Conservation (phyloP, 2,888 invertebrate species). For the Trilocha varians region DNA sequence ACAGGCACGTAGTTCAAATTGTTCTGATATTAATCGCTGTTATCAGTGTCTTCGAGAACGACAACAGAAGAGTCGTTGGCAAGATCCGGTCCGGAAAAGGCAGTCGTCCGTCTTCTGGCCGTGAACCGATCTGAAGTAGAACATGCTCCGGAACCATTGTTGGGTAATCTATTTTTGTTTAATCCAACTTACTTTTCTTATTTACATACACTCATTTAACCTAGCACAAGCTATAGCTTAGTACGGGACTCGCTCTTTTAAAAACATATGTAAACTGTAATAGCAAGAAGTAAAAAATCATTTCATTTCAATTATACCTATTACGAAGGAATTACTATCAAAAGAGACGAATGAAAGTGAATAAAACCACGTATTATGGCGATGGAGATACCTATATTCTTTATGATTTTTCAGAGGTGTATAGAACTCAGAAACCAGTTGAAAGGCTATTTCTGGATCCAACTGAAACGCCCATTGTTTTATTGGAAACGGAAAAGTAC, state of each 20-base stretch:
- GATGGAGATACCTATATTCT: too few species aligned
- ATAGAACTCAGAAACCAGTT: slow-evolving; percentile 36
- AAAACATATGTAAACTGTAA: too few species aligned
- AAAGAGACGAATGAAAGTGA: too few species aligned
- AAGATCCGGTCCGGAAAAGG: slow-evolving; percentile 22
- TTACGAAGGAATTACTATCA: too few species aligned
- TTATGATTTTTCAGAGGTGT: slow-evolving; percentile 34
- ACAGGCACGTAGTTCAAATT: background rate
- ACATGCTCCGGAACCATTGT: slow-evolving; percentile 37
- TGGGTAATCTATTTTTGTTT: too few species aligned
- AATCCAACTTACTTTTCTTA: too few species aligned
- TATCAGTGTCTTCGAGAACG: slow-evolving; percentile 42
- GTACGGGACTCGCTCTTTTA: too few species aligned
- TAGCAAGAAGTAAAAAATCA: too few species aligned
- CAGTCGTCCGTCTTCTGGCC: slow-evolving; percentile 50
- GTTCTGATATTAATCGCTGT: background rate
- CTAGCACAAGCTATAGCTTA: too few species aligned
- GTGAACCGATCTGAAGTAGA: slow-evolving; percentile 48
- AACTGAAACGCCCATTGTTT: slow-evolving; percentile 38
- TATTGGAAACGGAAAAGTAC: slow-evolving; percentile 55
- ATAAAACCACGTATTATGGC: too few species aligned
- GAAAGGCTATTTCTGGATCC: slow-evolving; percentile 38
- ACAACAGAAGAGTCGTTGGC: slow-evolving; percentile 30
- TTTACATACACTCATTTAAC: too few species aligned
- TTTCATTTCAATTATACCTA: too few species aligned